Evolutionary conservation across 2,797 vertebrate species (phyloP).

Genomic region (Onychomys leucogaster): DNA sequence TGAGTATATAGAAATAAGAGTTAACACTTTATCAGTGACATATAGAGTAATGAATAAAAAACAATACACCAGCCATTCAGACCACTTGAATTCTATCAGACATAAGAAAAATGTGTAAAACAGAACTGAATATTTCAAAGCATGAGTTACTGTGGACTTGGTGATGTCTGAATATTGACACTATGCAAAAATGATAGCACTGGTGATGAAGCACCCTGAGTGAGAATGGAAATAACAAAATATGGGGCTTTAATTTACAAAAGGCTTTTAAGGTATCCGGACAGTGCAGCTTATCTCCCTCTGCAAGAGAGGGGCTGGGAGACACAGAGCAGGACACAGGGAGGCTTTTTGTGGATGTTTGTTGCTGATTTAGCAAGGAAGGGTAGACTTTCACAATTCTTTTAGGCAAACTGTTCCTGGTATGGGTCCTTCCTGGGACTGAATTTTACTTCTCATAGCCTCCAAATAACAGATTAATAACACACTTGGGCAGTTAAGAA

Average conservation of each 20-base stretch:
- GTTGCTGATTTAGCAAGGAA: background rate
- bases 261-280: background rate
- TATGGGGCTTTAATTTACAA: background rate
- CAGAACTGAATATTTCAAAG: background rate
- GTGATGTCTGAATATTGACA: background rate
- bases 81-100: background rate
- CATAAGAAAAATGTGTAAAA: background rate
- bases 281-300: background rate
- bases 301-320: no score
- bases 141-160: background rate
- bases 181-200: background rate
- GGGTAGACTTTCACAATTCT: background rate
- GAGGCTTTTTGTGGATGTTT: background rate
- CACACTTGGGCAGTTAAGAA: background rate
- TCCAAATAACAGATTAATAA: background rate
- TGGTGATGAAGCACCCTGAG: background rate
- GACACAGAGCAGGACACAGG: fast-evolving
- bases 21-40: background rate
- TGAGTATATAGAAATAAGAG: background rate
- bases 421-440: background rate
- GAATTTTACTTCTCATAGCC: background rate
- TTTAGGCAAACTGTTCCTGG: background rate
- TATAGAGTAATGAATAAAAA: background rate
- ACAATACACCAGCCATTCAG: no score
- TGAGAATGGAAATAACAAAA: background rate